These are phyloP conservation scores for Cephus pulcher DNA, from an alignment of 2,888 invertebrate genomes.

Conservation along the genomic window DNA sequence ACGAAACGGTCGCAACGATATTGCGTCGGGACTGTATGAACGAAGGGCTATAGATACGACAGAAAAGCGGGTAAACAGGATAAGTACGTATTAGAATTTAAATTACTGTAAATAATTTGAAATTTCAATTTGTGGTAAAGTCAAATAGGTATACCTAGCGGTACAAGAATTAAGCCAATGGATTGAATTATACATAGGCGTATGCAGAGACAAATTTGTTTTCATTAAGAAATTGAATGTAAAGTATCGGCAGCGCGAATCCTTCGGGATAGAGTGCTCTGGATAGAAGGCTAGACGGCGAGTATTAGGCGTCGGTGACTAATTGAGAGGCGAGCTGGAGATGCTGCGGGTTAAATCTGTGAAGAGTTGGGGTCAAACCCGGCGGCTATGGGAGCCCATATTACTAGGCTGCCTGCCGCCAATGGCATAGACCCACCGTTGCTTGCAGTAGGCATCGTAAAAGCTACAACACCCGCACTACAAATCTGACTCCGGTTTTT, in stretches of 20 bases:
- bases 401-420: not conserved
- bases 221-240: not conserved
- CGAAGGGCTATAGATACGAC: not conserved
- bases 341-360: not conserved
- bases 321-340: conserved; percentile 21
- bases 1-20: not conserved
- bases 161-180: not conserved
- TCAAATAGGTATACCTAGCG: not conserved
- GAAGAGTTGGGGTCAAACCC: conserved; percentile 10
- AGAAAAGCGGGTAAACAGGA: not conserved
- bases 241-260: not conserved
- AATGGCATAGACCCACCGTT: conserved; percentile 8
- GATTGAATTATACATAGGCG: not conserved
- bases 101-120: not conserved
- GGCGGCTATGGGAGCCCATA: conserved; percentile 24
- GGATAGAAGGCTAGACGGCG: not conserved
- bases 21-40: not conserved
- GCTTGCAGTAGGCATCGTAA: conserved; percentile 30
- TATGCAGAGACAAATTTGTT: not conserved
- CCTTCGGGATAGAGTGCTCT: not conserved
- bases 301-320: conserved; percentile 19
- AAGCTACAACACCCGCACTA: conserved; percentile 31
- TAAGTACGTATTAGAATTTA: not conserved
- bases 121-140: not conserved
- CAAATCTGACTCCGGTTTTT: conserved; percentile 41